phyloP scores from a whole-genome alignment of 2,797 vertebrate genomes.

The Microctenopoma lineatum region DNA sequence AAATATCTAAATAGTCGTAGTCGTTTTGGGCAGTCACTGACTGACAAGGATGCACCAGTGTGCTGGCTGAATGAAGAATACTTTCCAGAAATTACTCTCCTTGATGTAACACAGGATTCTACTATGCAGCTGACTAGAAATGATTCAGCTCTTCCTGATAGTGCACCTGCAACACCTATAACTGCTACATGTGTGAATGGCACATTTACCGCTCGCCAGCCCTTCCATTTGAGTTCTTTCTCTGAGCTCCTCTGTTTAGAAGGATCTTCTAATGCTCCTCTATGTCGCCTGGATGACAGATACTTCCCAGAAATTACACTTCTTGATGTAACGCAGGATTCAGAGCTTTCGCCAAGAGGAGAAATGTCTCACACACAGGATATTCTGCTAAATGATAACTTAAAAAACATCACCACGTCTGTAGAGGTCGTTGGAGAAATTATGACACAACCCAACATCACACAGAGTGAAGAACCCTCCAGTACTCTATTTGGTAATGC shows the following conservation, averaged over 20 bases:
- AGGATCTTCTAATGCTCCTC: not conserved
- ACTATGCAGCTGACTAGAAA: constrained; percentile 35
- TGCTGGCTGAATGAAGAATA: constrained; percentile 52
- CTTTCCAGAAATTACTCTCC: constrained; percentile 63
- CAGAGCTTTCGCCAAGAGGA: constrained; percentile 21
- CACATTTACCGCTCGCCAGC: constrained; percentile 12
- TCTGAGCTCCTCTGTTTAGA: no score
- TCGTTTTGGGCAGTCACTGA: not conserved
- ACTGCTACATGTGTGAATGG: not conserved
- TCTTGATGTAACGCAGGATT: constrained; percentile 58
- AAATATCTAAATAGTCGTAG: constrained; percentile 48
- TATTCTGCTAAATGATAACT: not conserved
- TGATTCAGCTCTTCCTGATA: constrained; percentile 16
- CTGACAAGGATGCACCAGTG: not conserved
- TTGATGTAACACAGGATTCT: constrained; percentile 51
- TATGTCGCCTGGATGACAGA: constrained; percentile 28
- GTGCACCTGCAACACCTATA: constrained; percentile 17
- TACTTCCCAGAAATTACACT: constrained; percentile 68
- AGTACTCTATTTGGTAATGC: constrained; percentile 13
- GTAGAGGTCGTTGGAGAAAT: constrained; percentile 10
- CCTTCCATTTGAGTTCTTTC: not conserved
- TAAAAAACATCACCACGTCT: not conserved
- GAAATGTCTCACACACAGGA: constrained; percentile 16
- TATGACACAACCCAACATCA: not conserved
- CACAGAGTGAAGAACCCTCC: constrained; percentile 29